Conservation (phyloP, 1,140 invertebrate genomes). For the Penaeus vannamei region DNA sequence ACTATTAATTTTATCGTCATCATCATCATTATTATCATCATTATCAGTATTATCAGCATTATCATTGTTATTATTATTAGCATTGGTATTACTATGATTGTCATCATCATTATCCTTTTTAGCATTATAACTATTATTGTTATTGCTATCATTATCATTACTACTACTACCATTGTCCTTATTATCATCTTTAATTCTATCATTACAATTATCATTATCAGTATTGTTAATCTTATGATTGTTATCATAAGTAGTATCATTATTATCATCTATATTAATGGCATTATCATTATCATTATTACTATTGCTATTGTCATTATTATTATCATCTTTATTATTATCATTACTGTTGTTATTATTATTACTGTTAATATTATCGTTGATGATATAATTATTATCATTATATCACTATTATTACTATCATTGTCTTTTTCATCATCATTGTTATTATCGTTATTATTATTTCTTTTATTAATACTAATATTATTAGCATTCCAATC, state of each 20-base stretch:
- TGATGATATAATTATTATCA: not conserved
- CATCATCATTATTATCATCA: conserved; percentile 14
- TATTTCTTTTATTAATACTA: too few relatives aligned
- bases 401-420: not conserved
- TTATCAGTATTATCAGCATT: too few relatives aligned
- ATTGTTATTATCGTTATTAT: too few relatives aligned
- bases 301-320: not conserved
- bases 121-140: too few relatives aligned
- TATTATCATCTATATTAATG: not conserved
- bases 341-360: not conserved
- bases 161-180: too few relatives aligned
- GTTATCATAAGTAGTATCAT: not conserved
- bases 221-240: not conserved
- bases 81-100: too few relatives aligned
- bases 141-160: too few relatives aligned
- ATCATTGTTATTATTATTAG: too few relatives aligned
- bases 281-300: not conserved
- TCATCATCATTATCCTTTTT: too few relatives aligned
- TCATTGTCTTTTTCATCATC: too few relatives aligned
- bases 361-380: not conserved
- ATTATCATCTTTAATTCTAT: not conserved
- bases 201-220: not conserved
- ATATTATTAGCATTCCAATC: too few relatives aligned
- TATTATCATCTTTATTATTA: not conserved
- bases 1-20: too few relatives aligned